Evolutionary conservation across 35 echinoderm and acorn worm genomes (phyloP), one percentile per base, ranked within the genome.

Genomic region (Ophiothrix spiculata): DNA sequence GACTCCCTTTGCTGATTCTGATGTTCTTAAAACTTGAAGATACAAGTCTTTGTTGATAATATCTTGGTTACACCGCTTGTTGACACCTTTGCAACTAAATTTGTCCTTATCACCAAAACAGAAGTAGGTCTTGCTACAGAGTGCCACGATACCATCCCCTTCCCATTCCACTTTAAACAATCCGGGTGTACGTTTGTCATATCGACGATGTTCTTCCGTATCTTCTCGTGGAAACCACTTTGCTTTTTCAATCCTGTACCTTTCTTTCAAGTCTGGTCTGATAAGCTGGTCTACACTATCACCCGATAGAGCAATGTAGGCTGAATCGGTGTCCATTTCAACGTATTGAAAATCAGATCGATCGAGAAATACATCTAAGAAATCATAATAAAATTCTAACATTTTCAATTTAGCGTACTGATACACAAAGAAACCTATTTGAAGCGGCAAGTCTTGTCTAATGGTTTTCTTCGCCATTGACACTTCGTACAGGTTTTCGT

Each of bases 351-450:
- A 79, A 36, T 91, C 89, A 4, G 73, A 32, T 6, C 32, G 74
- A 40, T 78, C 17, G 41, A 91, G 28, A 37, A 41, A 85, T 32
- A 38, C 77, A 35, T 0, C 4, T 63, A 90, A 73, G 34, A 90
- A 90, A 33, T 90, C 87, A 74, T 84, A 90, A 76, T 90, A 85
- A 78, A 90, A 90, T 28, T 90, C 36, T 32, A 90, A 60, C 88
- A 90, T 90, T 45, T 82, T 41, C 40, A 90, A 29, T 75, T 90
- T 84, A 32, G 80, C 86, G 37, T 81, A 74, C 74, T 88, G 86
- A 38, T 89, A 84, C 4, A 89, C 87, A 54, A 84, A 82, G 37
- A 29, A 84, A 2, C 86, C 87, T 40, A 89, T 89, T 74, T 89
- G 87, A 75, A 89, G 6, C 1, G 88, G 88, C 16, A 90, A 75